Evolutionary conservation across 2,888 invertebrate species (phyloP).

Genomic region (Drosophila diplacantha): DNA sequence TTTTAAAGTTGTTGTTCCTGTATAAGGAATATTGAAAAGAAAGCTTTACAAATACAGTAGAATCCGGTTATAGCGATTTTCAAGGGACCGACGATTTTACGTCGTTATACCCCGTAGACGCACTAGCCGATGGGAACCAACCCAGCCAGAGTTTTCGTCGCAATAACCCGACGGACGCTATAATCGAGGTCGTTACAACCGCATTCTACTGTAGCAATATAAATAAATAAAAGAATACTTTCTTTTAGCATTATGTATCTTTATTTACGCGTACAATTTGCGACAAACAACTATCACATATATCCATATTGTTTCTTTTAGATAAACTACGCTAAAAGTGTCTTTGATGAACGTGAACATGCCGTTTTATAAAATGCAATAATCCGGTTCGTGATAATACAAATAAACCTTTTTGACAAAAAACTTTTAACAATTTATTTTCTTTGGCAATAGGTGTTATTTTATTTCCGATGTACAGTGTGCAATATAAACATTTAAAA

Average conservation of each 20-base stretch:
- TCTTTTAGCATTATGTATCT: neutral
- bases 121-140: no score
- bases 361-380: constrained; percentile 47
- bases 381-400: constrained; percentile 38
- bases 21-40: no score
- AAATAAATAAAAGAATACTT: neutral
- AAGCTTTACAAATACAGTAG: no score
- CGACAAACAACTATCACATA: constrained; percentile 29
- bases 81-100: no score
- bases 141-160: no score
- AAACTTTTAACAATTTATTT: constrained; percentile 17
- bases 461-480: constrained; percentile 14
- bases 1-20: no score
- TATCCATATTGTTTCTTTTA: constrained; percentile 80
- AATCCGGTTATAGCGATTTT: no score
- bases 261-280: constrained; percentile 20
- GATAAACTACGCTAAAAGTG: constrained; percentile 92
- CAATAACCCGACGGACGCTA: no score
- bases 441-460: constrained; percentile 28
- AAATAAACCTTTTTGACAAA: constrained; percentile 34
- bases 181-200: no score
- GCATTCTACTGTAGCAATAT: no score
- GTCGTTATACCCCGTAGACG: no score
- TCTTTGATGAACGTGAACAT: constrained; percentile 88
- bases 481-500: constrained; percentile 7